Base-by-base conservation (phyloP, 2,113 vertebrate species). In the Toxotes jaculatrix region DNA sequence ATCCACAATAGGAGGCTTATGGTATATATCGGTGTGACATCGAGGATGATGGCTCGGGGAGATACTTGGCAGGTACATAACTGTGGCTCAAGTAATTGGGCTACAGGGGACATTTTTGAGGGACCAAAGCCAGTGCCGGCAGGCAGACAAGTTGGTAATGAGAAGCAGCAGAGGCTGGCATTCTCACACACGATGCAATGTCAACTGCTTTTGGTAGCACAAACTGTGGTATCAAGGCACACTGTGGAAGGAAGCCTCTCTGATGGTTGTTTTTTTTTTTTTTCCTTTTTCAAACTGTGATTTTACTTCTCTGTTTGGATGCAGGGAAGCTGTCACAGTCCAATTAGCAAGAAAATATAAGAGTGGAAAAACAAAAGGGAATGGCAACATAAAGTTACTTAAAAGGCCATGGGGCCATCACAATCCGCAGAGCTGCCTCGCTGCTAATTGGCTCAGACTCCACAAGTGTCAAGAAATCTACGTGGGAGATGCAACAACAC, bases 11-110 rank as follows among this genome's bases (percentile, higher is more conserved):
- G 74, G 64, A 74, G 77, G 66, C 40, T 69, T 47, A 80, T 76
- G 71, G 64, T 73, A 84, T 77, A 71, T 77, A 80, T 82, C 6
- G 19, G 40, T 71, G 56, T 86, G 87, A 81, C 86, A 70, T 78
- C 55, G 19, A 16, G 53, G 61, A 78, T 82, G 77, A 85, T 79
- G 51, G 61, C 71, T 78, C 23, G 0, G 77, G 88, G 74, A 87
- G 72, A 80, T 36, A 21, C 63, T 84, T 90, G 89, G 83, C 92
- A 93, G 88, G 86, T 93, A 92, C 79, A 88, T 63, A 78, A 82
- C 85, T 84, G 81, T 70, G 77, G 76, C 86, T 88, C 77, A 76
- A 87, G 87, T 93, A 93, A 94, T 91, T 93, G 90, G 91, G 75
- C 89, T 93, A 77, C 83, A 70, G 77, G 79, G 90, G 88, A 89